Evolutionary conservation across 2,888 invertebrate species (phyloP).

Genomic region (Cataglyphis cursor): DNA sequence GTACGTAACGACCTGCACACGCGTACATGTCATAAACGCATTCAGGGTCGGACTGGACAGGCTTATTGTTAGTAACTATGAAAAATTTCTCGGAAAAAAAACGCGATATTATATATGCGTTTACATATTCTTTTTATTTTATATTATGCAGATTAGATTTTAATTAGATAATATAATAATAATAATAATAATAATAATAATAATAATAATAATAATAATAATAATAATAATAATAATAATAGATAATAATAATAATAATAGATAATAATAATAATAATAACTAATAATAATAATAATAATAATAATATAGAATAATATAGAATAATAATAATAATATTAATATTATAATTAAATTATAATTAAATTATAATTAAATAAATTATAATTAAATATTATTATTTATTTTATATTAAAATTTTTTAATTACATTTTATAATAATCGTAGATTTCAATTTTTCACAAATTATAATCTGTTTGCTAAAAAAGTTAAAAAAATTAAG

Average conservation of each 20-base stretch:
- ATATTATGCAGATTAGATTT: neutral
- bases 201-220: neutral
- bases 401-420: neutral
- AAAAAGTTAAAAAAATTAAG: neutral
- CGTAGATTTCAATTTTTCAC: neutral
- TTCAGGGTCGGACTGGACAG: slow-evolving; percentile 48
- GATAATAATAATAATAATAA: no score
- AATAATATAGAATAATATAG: no score
- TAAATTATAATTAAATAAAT: neutral
- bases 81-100: slow-evolving; percentile 26
- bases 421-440: neutral
- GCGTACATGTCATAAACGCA: slow-evolving; percentile 51
- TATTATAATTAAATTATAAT: neutral
- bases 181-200: neutral
- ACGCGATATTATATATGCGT: neutral
- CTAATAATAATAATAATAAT: no score
- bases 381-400: neutral
- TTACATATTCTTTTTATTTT: neutral
- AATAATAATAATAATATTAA: neutral
- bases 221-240: neutral
- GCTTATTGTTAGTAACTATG: slow-evolving; percentile 14
- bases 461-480: neutral
- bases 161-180: neutral
- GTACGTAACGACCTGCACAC: slow-evolving; percentile 67
- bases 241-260: no score